Conservation (phyloP, 2,113 vertebrate species). For the Colinus virginianus region DNA sequence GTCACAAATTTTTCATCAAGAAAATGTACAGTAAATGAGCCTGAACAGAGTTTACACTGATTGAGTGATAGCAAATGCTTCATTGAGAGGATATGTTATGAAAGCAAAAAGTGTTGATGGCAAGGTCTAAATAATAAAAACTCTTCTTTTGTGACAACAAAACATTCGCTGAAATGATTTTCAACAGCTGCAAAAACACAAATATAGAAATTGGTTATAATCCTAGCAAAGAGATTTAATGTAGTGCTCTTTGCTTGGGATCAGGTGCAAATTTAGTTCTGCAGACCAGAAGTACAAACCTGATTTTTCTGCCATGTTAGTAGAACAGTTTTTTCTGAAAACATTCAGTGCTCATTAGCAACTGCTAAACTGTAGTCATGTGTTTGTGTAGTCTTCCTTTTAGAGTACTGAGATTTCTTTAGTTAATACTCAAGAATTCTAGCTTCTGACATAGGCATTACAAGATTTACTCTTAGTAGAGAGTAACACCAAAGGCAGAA, state of each 20-base stretch:
- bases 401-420: not conserved
- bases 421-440: not conserved
- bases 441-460: not conserved
- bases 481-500: not conserved
- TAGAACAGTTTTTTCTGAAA: not conserved
- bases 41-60: not conserved
- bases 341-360: rapidly evolving
- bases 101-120: not conserved
- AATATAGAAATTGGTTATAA: not conserved
- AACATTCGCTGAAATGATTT: conserved; percentile 1
- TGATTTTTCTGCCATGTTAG: not conserved
- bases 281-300: not conserved
- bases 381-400: not conserved
- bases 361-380: not conserved
- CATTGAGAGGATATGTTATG: not conserved
- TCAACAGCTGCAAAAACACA: not conserved
- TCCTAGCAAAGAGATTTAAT: not conserved
- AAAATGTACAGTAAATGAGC: not conserved
- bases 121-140: not conserved
- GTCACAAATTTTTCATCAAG: conserved; percentile 1
- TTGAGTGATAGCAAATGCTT: not conserved
- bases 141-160: not conserved
- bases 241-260: not conserved
- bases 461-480: not conserved
- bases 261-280: not conserved